Evolutionary conservation across 2,113 vertebrate species (phyloP).

Genomic region (Oryzias curvinotus): DNA sequence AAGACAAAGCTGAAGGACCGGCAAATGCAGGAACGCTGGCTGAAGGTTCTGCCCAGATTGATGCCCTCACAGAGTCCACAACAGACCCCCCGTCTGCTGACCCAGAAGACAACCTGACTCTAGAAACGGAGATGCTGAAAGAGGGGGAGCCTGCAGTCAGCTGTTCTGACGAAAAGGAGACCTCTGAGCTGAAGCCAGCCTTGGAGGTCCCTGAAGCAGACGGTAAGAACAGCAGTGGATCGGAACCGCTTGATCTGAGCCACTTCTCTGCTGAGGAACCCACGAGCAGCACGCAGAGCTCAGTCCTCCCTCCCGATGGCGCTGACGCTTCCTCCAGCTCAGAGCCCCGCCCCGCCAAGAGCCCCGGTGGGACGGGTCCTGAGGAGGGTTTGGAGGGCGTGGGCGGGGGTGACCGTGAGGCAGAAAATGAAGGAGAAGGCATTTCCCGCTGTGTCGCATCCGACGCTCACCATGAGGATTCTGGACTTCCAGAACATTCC

Average conservation of each 20-base stretch:
- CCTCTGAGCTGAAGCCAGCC: conserved; percentile 3
- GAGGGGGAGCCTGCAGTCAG: background rate
- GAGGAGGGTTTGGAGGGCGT: too few relatives aligned
- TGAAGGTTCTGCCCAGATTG: background rate
- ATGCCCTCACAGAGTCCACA: background rate
- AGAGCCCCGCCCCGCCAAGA: background rate
- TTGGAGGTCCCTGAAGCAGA: background rate
- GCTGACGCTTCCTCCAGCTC: background rate
- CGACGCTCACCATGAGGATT: too few relatives aligned
- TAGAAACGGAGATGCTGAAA: background rate
- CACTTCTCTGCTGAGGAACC: background rate
- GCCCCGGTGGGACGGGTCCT: background rate
- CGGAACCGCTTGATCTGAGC: conserved; percentile 9
- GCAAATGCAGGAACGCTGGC: background rate
- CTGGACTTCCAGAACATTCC: too few relatives aligned
- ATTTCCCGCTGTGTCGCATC: too few relatives aligned
- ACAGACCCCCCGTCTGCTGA: background rate
- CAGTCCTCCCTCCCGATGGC: background rate
- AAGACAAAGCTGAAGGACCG: background rate
- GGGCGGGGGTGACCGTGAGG: too few relatives aligned
- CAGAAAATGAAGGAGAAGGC: too few relatives aligned
- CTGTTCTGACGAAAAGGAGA: background rate
- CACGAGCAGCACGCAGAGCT: background rate
- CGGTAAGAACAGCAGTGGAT: background rate
- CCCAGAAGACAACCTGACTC: conserved; percentile 1